phyloP scores from a whole-genome alignment of 2,113 vertebrate genomes.

The Rhabdornis inornatus region DNA sequence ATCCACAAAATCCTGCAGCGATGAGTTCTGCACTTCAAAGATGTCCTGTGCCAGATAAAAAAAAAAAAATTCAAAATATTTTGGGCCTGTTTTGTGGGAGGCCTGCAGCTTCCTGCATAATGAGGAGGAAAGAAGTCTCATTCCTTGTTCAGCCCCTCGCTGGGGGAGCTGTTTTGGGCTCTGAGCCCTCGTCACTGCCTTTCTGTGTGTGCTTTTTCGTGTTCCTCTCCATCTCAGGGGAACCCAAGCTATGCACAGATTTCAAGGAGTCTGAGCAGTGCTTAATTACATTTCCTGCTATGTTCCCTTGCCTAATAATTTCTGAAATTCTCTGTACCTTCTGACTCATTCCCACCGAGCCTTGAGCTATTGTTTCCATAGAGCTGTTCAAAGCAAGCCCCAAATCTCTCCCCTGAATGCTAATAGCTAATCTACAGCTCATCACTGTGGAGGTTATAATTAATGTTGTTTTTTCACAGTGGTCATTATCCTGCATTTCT shows the following conservation, averaged over 20 bases:
- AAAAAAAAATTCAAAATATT: neutral
- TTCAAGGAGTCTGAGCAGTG: neutral
- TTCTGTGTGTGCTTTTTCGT: neutral
- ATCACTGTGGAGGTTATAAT: constrained; percentile 24
- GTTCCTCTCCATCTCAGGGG: constrained; percentile 8
- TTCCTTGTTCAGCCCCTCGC: neutral
- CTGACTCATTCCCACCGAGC: constrained; percentile 54
- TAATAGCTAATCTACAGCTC: constrained; percentile 40
- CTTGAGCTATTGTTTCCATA: constrained; percentile 49
- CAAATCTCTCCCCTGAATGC: constrained; percentile 37
- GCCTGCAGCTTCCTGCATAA: neutral
- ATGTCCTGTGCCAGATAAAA: neutral
- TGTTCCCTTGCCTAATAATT: constrained; percentile 22
- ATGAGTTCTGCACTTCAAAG: neutral
- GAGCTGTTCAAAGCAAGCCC: neutral
- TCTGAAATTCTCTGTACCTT: constrained; percentile 44
- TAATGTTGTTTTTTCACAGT: constrained; percentile 16
- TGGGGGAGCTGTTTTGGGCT: neutral
- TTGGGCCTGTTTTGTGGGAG: neutral
- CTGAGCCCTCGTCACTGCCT: neutral
- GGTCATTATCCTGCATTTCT: constrained; percentile 38
- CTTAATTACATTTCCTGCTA: constrained; percentile 52
- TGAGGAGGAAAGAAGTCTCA: neutral
- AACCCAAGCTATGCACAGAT: neutral
- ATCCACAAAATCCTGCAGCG: neutral